Evolutionary conservation across 2,797 vertebrate species (phyloP), one percentile per base, ranked within the genome.

Genomic region (Botia almorhae): DNA sequence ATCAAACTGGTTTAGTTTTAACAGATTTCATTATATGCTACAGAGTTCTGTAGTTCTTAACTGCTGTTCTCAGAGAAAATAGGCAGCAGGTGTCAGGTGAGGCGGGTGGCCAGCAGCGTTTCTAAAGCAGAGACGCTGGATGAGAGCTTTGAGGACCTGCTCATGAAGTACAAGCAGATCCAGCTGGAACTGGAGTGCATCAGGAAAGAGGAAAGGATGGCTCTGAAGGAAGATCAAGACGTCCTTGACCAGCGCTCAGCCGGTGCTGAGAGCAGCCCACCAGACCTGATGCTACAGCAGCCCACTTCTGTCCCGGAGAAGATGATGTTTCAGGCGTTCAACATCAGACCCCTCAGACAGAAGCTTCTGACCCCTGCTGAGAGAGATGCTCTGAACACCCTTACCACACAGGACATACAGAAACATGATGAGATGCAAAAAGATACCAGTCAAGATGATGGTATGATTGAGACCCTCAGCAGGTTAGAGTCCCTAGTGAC

Each of bases 101-200:
- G 96, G 82, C 97, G 96, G 86, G 88, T 86, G 5, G 84, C 76
- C 63, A 91, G 95, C 76, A 63, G 63, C 8, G 86, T 89, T 69
- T 88, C 91, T 84, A 97, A 95, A 92, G 84, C 88, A 48, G 96
- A 96, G 60, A 94, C 86, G 80, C 89, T 92, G 69, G 96, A 98
- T 63, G 98, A 99, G 92, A 98, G 95, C 86, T 99, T 99, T 78
- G 98, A 99, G 90, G 97, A 97, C 85, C 89, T 99, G 58, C 94
- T 99, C 80, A 90, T 95, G 86, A 99, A 98, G 85, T 98, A 99
- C 85, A 97, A 96, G 81, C 96, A 99, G 91, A 99, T 99, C 86
- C 97, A 99, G 36, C 91, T 97, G 81, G 97, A 99, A 89, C 95
- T 99, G 74, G 98, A 99, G 81, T 96, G 94, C 83, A 98, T 99